Evolutionary conservation across 2,888 invertebrate genomes (phyloP).

Genomic region (Folsomia candida): DNA sequence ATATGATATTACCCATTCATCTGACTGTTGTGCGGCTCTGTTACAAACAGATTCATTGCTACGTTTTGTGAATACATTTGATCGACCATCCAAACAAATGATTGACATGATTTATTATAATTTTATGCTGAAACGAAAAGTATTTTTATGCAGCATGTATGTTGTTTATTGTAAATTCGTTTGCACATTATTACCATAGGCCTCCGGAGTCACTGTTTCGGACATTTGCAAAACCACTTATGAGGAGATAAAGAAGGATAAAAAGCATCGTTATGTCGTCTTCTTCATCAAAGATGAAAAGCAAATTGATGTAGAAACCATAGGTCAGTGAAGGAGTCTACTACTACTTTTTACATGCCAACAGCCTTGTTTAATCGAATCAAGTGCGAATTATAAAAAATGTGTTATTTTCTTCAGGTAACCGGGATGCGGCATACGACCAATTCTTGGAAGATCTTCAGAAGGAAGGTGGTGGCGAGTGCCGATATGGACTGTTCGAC

Average conservation of each 20-base stretch:
- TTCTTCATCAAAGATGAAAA: slow-evolving; percentile 94
- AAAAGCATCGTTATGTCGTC: slow-evolving; percentile 94
- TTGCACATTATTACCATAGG: no score
- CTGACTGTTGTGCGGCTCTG: no score
- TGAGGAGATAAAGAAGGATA: slow-evolving; percentile 96
- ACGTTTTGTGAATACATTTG: no score
- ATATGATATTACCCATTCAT: no score
- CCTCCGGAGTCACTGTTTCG: slow-evolving; percentile 95
- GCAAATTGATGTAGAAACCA: slow-evolving; percentile 91
- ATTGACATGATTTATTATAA: no score
- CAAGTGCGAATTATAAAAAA: no score
- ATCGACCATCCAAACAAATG: no score
- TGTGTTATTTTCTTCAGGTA: slow-evolving; percentile 53
- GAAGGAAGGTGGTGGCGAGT: slow-evolving; percentile 85
- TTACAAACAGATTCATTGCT: no score
- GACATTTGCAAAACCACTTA: slow-evolving; percentile 92
- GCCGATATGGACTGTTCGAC: slow-evolving; percentile 97
- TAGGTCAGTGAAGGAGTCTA: slow-evolving; percentile 59
- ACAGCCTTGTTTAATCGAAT: not conserved
- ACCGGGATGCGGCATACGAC: slow-evolving; percentile 87
- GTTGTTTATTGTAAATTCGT: no score
- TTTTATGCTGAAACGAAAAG: no score
- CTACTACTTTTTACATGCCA: not conserved
- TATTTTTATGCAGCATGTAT: no score
- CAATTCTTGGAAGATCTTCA: slow-evolving; percentile 91